Evolutionary conservation across 2,888 invertebrate species (phyloP).

Genomic region (Temnothorax unifasciatus): DNA sequence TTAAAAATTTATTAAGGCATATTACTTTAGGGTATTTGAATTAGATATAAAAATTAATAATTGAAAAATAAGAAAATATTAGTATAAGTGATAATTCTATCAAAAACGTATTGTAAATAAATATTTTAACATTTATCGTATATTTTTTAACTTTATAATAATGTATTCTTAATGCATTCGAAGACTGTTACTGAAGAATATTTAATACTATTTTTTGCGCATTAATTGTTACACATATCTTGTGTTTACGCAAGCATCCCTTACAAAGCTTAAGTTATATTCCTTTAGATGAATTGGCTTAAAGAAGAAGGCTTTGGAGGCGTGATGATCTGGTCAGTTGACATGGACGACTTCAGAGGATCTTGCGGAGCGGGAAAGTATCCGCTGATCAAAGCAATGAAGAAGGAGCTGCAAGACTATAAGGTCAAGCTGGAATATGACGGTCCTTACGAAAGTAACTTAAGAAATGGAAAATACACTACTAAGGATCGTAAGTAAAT

Average conservation of each 20-base stretch:
- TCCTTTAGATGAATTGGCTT: constrained; percentile 94
- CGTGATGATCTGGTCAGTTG: constrained; percentile 98
- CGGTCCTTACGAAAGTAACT: constrained; percentile 93
- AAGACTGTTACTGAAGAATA: not conserved
- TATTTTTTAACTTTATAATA: not conserved
- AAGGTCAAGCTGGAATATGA: constrained; percentile 94
- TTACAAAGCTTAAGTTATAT: not conserved
- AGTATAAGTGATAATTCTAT: no score
- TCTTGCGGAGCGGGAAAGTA: constrained; percentile 96
- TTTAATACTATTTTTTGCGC: not conserved
- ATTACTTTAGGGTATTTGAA: no score
- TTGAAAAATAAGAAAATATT: no score
- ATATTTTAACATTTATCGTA: not conserved
- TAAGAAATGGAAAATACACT: constrained; percentile 92
- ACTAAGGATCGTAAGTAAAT: constrained; percentile 94
- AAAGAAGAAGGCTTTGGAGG: constrained; percentile 98
- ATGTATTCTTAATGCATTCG: not conserved
- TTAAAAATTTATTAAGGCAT: no score
- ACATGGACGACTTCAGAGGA: constrained; percentile 98
- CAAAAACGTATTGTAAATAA: no score
- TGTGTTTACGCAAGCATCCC: not conserved
- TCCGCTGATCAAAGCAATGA: constrained; percentile 95
- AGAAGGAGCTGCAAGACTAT: constrained; percentile 94
- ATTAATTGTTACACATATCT: not conserved
- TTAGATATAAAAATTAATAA: no score